A percentile compares a stretch with the other conserved stretches of the same genome.
Evolutionary conservation across 1,140 invertebrate genomes (phyloP).

Genomic region (Drosophila albomicans): DNA sequence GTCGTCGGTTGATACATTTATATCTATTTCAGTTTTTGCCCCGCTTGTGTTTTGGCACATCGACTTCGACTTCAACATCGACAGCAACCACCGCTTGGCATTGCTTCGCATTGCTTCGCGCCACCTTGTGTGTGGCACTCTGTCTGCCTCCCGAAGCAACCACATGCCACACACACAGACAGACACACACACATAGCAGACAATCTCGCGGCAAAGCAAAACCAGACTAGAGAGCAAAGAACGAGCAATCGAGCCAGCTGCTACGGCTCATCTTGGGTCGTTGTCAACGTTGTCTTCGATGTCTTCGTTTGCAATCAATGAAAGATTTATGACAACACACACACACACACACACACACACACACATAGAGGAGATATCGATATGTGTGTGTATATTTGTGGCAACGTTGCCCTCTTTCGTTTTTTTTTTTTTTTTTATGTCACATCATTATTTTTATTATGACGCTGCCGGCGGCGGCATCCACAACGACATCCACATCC

Average conservation of each 20-base stretch:
- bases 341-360: conserved; percentile 51
- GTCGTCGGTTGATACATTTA: conserved; percentile 64
- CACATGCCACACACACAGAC: neutral
- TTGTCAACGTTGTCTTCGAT: conserved; percentile 65
- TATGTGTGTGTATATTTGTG: conserved; percentile 41
- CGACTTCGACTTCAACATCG: conserved; percentile 13
- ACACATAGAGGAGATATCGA: conserved; percentile 6
- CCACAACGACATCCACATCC: neutral
- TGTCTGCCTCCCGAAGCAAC: neutral
- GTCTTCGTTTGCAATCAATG: conserved; percentile 82
- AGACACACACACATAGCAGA: neutral
- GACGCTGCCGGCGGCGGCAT: conserved; percentile 54
- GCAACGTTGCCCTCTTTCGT: conserved; percentile 36
- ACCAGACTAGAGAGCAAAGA: neutral
- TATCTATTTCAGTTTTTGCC: conserved; percentile 74
- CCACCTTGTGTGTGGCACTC: conserved; percentile 18
- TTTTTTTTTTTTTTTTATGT: conserved; percentile 70
- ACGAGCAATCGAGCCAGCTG: conserved; percentile 22
- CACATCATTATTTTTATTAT: conserved; percentile 82
- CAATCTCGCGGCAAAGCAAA: neutral
- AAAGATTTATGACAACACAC: conserved; percentile 79
- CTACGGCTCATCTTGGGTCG: conserved; percentile 45
- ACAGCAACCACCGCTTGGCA: neutral
- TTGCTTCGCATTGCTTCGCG: neutral
- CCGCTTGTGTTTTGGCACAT: conserved; percentile 60